Conservation (phyloP, 2,113 vertebrate genomes). For the Leptosomus discolor region DNA sequence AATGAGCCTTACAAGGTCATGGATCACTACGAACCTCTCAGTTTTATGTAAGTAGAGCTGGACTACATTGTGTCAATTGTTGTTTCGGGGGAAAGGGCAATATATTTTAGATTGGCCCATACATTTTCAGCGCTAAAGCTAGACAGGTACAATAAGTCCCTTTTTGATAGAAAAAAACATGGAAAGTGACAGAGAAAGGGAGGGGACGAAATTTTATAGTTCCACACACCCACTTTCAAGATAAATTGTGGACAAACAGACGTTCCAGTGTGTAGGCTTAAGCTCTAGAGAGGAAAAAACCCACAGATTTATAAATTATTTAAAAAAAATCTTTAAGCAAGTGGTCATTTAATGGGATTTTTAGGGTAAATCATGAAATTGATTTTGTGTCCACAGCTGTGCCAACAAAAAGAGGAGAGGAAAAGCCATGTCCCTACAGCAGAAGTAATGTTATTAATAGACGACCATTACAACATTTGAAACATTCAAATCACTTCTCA, state of each 20-base stretch:
- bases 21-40: constrained; percentile 19
- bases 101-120: constrained; percentile 22
- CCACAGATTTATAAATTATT: not conserved
- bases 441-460: not conserved
- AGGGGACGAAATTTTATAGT: not conserved
- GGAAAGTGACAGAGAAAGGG: not conserved
- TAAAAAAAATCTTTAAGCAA: not conserved
- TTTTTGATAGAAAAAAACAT: not conserved
- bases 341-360: not conserved
- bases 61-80: constrained; percentile 32
- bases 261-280: not conserved
- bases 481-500: not conserved
- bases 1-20: constrained; percentile 55
- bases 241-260: not conserved
- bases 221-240: not conserved
- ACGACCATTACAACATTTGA: not conserved
- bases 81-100: constrained; percentile 35
- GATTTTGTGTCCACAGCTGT: not conserved
- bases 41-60: constrained; percentile 18
- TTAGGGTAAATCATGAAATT: not conserved
- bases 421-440: not conserved
- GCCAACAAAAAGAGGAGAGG: not conserved
- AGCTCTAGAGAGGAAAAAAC: not conserved
- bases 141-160: not conserved
- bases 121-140: not conserved